Evolutionary conservation across 2,888 invertebrate species (phyloP).

Genomic region (Leptarthrus brevirostris): DNA sequence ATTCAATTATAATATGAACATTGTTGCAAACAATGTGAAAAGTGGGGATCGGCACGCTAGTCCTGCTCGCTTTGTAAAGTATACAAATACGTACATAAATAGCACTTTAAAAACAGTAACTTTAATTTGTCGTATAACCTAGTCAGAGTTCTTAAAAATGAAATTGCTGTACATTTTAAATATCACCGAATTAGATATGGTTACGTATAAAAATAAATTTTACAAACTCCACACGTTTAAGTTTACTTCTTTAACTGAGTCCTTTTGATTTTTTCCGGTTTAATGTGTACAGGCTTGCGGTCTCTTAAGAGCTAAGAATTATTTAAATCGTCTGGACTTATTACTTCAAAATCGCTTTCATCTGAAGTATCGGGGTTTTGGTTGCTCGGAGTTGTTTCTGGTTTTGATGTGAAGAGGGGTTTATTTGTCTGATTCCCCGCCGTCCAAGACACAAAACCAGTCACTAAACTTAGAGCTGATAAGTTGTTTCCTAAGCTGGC

Average conservation of each 20-base stretch:
- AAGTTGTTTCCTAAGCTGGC: slow-evolving; percentile 27
- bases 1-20: slow-evolving; percentile 21
- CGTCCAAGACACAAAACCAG: slow-evolving; percentile 61
- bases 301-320: slow-evolving; percentile 40
- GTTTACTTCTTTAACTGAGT: not conserved
- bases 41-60: not conserved
- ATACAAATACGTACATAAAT: slow-evolving; percentile 28
- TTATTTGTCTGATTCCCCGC: slow-evolving; percentile 43
- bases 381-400: not conserved
- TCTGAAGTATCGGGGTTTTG: slow-evolving; percentile 58
- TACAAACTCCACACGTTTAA: slow-evolving; percentile 8
- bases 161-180: slow-evolving; percentile 19
- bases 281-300: not conserved
- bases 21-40: slow-evolving; percentile 16
- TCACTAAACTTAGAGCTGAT: slow-evolving; percentile 60
- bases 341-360: slow-evolving; percentile 66
- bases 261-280: slow-evolving; percentile 14
- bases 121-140: slow-evolving; percentile 13
- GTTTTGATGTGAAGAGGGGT: not conserved
- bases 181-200: slow-evolving; percentile 44
- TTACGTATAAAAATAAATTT: slow-evolving; percentile 40
- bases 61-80: slow-evolving; percentile 2
- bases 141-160: slow-evolving; percentile 19
- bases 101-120: slow-evolving; percentile 37
- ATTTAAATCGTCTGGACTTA: slow-evolving; percentile 62